A percentile compares a stretch with the other conserved stretches of the same genome.
These are phyloP conservation scores for Eupelmus urozonus DNA, from an alignment of 2,888 invertebrate genomes.

Conservation along the genomic window DNA sequence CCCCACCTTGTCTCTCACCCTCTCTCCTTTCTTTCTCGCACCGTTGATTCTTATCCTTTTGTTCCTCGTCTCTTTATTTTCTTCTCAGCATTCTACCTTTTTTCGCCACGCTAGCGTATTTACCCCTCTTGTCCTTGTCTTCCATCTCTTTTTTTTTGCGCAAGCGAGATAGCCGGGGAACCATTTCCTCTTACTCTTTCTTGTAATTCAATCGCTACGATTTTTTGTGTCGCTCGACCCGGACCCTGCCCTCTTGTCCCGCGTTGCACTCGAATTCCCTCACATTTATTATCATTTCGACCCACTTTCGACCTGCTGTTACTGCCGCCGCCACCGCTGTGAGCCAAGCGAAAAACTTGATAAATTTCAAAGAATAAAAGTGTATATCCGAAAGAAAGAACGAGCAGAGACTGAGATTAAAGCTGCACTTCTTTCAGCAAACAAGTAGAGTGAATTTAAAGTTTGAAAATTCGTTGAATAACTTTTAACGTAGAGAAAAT, in stretches of 20 bases:
- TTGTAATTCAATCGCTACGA: slow-evolving; percentile 21
- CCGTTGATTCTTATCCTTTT: slow-evolving; percentile 27
- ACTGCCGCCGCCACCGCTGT: not conserved
- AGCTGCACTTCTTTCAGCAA: too few species aligned
- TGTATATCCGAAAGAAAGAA: not conserved
- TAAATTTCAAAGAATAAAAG: slow-evolving; percentile 46
- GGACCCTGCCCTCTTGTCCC: not conserved
- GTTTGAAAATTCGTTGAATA: too few species aligned
- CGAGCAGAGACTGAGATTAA: not conserved
- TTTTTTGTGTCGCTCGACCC: slow-evolving; percentile 36
- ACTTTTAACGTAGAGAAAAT: too few species aligned
- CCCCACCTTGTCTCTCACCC: too few species aligned
- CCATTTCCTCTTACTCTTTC: slow-evolving; percentile 1
- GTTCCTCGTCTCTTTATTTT: slow-evolving; percentile 1
- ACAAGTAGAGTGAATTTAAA: too few species aligned
- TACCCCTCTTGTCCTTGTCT: slow-evolving; percentile 16
- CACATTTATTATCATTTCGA: slow-evolving; percentile 52
- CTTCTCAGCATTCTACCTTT: not conserved
- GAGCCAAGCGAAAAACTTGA: slow-evolving; percentile 53
- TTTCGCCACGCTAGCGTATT: slow-evolving; percentile 5
- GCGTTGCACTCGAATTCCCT: slow-evolving; percentile 39
- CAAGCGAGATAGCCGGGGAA: too few species aligned
- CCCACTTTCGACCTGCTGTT: slow-evolving; percentile 26
- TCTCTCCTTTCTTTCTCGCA: too few species aligned
- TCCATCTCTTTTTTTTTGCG: not conserved